Base-by-base conservation (phyloP, 2,797 vertebrate species). In the Triplophysa bombifrons region DNA sequence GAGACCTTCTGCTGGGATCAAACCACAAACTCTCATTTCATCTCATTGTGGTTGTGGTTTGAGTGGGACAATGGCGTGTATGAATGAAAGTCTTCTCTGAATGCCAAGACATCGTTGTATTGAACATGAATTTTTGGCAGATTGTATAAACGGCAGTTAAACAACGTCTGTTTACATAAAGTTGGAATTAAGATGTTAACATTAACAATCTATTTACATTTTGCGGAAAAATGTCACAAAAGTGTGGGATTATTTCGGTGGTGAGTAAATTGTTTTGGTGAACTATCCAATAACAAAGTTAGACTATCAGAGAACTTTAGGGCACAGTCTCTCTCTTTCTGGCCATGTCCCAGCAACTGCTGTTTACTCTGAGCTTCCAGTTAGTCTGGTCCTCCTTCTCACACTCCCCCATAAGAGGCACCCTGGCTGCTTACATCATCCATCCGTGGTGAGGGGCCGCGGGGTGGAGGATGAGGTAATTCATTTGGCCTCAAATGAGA, bases 321-420 rank as follows among this genome's bases (percentile, higher is more conserved):
- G 46, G 58, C 25, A 44, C 46, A 73, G 53, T 50, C 30, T 30
- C 63, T 48, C 19, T 22, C 66, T 74, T 19, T 70, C 72, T 65
- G 65, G 74, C 71, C 65, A 17, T 78, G 10, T 27, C 46, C 85
- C 86, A 65, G 82, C 83, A 84, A 87, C 89, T 82, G 88, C 82
- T 92, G 92, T 93, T 93, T 92, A 92, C 91, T 87, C 88, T 92
- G 90, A n/a, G 85, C 90, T 91, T 92, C 89, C 92, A 91, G 86
- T 87, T 88, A 89, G 90, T 91, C 90, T 92, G 88, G 63, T 65
- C 34, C 30, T 41, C 63, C 4, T 34, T 17, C 63, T 41, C 63
- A 65, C 30, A n/a, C 63, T 41, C 61, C 61, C 63, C 17, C 63
- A 41, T 38, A 41, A 65, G 63, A 38, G 63, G 63, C 63, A 41